phyloP scores from a whole-genome alignment of 2,113 vertebrate species.

The Nerophis lumbriciformis region DNA sequence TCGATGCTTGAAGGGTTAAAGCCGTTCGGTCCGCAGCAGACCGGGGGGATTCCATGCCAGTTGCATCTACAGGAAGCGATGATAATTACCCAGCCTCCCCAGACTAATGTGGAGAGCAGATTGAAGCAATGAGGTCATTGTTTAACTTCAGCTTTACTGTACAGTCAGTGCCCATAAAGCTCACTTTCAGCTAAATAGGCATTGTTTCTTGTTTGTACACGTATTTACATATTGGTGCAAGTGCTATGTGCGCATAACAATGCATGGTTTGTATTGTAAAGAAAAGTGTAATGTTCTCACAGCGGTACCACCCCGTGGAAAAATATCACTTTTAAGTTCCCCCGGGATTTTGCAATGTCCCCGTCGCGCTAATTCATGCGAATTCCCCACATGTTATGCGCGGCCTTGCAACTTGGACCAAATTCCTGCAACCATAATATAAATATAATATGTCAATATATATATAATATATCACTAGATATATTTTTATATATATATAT shows the following conservation, averaged over 20 bases:
- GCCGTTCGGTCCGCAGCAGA: conserved; percentile 18
- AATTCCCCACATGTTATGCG: no score
- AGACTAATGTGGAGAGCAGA: conserved; percentile 50
- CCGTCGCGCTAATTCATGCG: no score
- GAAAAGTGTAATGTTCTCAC: no score
- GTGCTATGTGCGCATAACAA: background rate
- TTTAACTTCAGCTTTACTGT: conserved; percentile 3
- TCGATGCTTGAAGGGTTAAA: conserved; percentile 7
- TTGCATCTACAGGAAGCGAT: conserved; percentile 41
- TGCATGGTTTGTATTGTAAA: background rate
- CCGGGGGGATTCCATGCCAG: background rate
- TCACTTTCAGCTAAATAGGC: background rate
- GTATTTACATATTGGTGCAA: background rate
- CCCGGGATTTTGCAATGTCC: no score
- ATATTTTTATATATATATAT: no score
- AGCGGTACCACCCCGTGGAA: no score
- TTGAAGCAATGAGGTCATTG: conserved; percentile 49
- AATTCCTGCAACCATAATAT: no score
- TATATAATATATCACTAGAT: no score
- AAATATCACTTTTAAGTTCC: no score
- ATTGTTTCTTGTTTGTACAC: background rate
- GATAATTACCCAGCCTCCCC: conserved; percentile 38
- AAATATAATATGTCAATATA: no score
- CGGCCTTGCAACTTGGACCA: no score
- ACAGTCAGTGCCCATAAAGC: background rate